Evolutionary conservation across 2,113 vertebrate species (phyloP).

Genomic region (Microtus oregoni): DNA sequence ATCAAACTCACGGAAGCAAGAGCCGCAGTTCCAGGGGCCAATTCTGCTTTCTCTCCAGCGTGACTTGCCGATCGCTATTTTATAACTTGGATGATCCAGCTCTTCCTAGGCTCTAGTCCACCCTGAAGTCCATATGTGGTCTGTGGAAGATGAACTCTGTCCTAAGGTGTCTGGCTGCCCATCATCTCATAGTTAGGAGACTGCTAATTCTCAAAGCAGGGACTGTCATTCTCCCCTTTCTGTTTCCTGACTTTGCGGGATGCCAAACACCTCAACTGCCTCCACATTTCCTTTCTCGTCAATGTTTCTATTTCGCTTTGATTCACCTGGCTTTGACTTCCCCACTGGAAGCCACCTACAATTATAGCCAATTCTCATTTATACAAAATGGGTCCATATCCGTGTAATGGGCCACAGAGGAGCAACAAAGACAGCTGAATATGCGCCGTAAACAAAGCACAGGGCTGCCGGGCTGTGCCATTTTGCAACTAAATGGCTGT

Average conservation of each 20-base stretch:
- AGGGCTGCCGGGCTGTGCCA: not conserved
- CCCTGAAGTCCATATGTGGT: not conserved
- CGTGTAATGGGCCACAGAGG: not conserved
- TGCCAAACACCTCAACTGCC: not conserved
- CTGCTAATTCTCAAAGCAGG: not conserved
- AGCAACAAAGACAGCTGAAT: not conserved
- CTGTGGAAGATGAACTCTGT: not conserved
- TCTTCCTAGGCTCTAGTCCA: not conserved
- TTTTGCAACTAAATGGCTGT: slow-evolving; percentile 5
- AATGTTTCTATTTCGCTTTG: not conserved
- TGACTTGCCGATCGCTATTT: not conserved
- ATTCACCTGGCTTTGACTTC: not conserved
- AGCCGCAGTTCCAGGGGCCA: not conserved
- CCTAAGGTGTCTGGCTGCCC: not conserved
- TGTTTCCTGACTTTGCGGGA: not conserved
- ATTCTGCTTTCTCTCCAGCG: not conserved
- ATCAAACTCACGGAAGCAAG: not conserved
- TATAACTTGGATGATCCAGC: not conserved
- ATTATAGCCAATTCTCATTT: not conserved
- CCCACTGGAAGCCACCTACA: not conserved
- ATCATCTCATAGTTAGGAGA: not conserved
- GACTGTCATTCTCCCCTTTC: not conserved
- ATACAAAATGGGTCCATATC: not conserved
- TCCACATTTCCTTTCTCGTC: not conserved
- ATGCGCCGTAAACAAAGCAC: not conserved